Evolutionary conservation across 2,888 invertebrate species (phyloP).

Genomic region (Drosophila nr. perissopoda): DNA sequence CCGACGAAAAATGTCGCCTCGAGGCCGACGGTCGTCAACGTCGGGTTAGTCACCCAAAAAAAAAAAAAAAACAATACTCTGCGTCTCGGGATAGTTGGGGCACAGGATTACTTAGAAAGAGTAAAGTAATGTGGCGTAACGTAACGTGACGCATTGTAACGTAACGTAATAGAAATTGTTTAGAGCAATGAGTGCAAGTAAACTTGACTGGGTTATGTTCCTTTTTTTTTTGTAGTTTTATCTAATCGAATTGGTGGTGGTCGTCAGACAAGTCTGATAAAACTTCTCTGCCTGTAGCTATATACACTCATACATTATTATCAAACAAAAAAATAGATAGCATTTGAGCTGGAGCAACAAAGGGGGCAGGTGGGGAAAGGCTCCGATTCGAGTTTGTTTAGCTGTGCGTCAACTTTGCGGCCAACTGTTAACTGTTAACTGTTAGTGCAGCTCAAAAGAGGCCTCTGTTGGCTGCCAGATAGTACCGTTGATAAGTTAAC

Average conservation of each 20-base stretch:
- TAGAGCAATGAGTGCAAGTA: slow-evolving; percentile 22
- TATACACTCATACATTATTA: neutral
- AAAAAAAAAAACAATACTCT: neutral
- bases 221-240: slow-evolving; percentile 17
- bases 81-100: neutral
- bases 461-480: slow-evolving; percentile 70
- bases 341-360: slow-evolving; percentile 6
- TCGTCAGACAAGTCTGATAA: slow-evolving; percentile 55
- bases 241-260: slow-evolving; percentile 44
- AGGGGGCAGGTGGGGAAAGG: slow-evolving; percentile 16
- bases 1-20: slow-evolving; percentile 78
- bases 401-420: slow-evolving; percentile 62
- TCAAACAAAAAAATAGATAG: slow-evolving; percentile 51
- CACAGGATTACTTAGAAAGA: slow-evolving; percentile 32
- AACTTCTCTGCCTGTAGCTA: slow-evolving; percentile 12
- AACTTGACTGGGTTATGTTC: slow-evolving; percentile 24
- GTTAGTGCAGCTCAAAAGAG: slow-evolving; percentile 59
- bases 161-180: slow-evolving; percentile 3
- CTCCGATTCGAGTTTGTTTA: slow-evolving; percentile 62
- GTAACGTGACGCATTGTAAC: neutral
- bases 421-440: slow-evolving; percentile 18
- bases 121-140: neutral
- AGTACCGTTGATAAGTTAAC: slow-evolving; percentile 63
- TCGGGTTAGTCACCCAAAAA: slow-evolving; percentile 44
- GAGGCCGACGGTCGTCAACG: slow-evolving; percentile 46